These are phyloP conservation scores for Oxytorus armatus DNA, from an alignment of 2,888 invertebrate genomes.

Conservation along the genomic window DNA sequence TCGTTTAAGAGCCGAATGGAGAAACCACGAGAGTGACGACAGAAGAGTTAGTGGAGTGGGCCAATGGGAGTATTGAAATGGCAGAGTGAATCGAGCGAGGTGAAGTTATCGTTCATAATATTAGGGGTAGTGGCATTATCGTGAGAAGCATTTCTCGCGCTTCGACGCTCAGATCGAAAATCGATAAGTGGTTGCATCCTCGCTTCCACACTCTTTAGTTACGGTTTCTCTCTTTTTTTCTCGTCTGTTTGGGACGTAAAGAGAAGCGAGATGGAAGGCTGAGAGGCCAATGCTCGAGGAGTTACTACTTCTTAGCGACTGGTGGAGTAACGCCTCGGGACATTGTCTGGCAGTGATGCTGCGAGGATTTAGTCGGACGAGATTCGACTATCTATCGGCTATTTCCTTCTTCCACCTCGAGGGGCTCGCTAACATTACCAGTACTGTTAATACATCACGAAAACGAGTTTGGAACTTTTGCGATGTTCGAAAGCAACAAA, in stretches of 20 bases:
- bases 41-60: too few species aligned
- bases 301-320: conserved; percentile 18
- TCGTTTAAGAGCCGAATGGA: neutral
- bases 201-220: neutral
- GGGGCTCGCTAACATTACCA: conserved; percentile 8
- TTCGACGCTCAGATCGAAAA: conserved; percentile 75
- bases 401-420: conserved; percentile 27
- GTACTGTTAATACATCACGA: neutral
- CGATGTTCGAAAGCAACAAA: neutral
- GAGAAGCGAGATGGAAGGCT: conserved; percentile 24
- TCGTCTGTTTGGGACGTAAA: neutral
- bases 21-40: conserved; percentile 9
- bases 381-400: conserved; percentile 18
- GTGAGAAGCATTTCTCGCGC: conserved; percentile 71
- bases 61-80: conserved; percentile 22
- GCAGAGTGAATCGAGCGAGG: conserved; percentile 69
- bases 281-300: conserved; percentile 31
- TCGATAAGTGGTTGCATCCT: conserved; percentile 63
- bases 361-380: conserved; percentile 37
- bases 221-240: neutral
- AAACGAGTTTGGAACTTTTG: neutral
- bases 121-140: conserved; percentile 77
- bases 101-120: conserved; percentile 78
- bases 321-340: conserved; percentile 30
- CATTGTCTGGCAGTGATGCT: conserved; percentile 14